Base-by-base conservation (phyloP, 2,888 invertebrate genomes). In the Cephus spinipes region DNA sequence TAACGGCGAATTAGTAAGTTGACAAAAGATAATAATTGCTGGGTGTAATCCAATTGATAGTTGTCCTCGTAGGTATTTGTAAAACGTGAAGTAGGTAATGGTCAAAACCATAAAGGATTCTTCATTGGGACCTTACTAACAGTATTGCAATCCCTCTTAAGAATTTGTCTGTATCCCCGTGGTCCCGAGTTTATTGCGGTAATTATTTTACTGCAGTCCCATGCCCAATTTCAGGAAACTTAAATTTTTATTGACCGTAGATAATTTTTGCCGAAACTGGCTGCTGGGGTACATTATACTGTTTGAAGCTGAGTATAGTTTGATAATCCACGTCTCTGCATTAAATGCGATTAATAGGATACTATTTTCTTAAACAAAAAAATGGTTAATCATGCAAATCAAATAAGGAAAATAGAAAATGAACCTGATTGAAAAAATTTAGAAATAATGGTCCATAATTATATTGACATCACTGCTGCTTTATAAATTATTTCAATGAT, bases 101-200 rank as follows among this genome's bases (percentile, higher is more conserved):
- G 55, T 71, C 30, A 12, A 12, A 11, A 6, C 23, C 31, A 55
- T 55, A 11, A 23, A 32, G 12, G 23, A 35, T 34, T n/a, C 36
- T 32, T n/a, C 11, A 68, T 76, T 76, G 69, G 36, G 3, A 23
- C 30, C 35, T 35, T 12, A 31, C 75, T 79, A 15, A 73, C 34
- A 68, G 30, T 76, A 75, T 74, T 74, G 77, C 80, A 82, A 84
- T 78, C 82, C 83, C 84, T 83, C 84, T 76, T 74, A 77, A 79
- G 81, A 74, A 77, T 35, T 36, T 77, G 1, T 23, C 55, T 55
- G 9, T 55, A 55, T 55, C 55, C 55, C 23, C 55, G 55, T 30
- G 40, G 75, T 76, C 78, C 68, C 30, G 75, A 75, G 81, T 85
- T 85, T 85, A 85, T 85, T 83, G 80, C 83, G 79, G 83, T 85